Evolutionary conservation across 2,113 vertebrate genomes (phyloP).

Genomic region (Scalopus aquaticus): DNA sequence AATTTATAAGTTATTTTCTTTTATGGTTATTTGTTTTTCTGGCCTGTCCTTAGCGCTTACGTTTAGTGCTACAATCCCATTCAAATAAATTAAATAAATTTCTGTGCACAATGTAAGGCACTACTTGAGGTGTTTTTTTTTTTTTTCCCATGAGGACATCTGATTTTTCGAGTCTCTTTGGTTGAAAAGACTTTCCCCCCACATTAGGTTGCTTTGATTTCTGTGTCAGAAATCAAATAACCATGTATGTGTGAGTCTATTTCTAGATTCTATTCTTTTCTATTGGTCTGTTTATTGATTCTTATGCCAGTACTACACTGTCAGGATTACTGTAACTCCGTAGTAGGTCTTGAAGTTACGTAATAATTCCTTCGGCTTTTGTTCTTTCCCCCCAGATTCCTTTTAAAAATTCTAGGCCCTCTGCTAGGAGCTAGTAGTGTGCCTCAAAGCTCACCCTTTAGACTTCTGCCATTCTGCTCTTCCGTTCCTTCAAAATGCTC

Average conservation of each 20-base stretch:
- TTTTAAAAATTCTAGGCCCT: neutral
- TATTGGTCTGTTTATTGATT: neutral
- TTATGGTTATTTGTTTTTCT: neutral
- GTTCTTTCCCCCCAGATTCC: neutral
- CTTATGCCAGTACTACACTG: neutral
- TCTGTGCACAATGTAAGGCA: neutral
- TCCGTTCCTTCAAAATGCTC: neutral
- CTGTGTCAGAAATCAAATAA: conserved; percentile 13
- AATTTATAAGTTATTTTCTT: neutral
- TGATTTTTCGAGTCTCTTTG: neutral
- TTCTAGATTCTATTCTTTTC: neutral
- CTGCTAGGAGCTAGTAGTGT: neutral
- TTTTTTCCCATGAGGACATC: neutral
- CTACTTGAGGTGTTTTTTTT: neutral
- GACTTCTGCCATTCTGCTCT: neutral
- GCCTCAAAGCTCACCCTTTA: neutral
- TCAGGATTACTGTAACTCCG: neutral
- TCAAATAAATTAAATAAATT: neutral
- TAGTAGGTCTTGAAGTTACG: neutral
- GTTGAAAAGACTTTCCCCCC: neutral
- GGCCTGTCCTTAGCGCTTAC: neutral
- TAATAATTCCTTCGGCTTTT: neutral
- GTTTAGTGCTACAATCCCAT: neutral
- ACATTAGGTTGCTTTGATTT: neutral
- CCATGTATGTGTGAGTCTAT: neutral